These are phyloP conservation scores for Panopea generosa DNA, from an alignment of 2,888 invertebrate genomes.

Conservation along the genomic window DNA sequence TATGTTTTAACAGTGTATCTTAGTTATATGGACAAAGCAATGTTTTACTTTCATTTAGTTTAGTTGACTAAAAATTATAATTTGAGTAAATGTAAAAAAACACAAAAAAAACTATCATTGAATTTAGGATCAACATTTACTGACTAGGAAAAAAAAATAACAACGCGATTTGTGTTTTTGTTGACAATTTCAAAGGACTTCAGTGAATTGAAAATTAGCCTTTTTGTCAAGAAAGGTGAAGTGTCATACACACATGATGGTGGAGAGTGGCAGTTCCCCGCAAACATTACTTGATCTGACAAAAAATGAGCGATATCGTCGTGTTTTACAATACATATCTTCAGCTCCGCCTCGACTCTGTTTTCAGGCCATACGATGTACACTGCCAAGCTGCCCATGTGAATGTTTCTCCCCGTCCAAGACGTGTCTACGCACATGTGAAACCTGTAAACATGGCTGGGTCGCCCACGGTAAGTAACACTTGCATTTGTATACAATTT, in stretches of 20 bases:
- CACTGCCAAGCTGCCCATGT: constrained; percentile 89
- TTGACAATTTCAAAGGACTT: no score
- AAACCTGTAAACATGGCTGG: constrained; percentile 91
- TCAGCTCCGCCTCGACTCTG: constrained; percentile 71
- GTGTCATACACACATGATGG: constrained; percentile 47
- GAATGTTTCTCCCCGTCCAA: constrained; percentile 90
- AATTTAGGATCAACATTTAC: no score
- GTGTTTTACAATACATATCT: constrained; percentile 68
- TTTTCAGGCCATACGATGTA: constrained; percentile 87
- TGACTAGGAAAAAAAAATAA: no score
- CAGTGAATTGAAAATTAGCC: no score
- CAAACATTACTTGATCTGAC: constrained; percentile 63
- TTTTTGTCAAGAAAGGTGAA: no score
- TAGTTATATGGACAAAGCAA: no score
- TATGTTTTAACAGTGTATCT: no score
- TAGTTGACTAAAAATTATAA: no score
- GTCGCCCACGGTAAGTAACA: constrained; percentile 90
- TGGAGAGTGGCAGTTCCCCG: constrained; percentile 44
- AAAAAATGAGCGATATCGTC: constrained; percentile 68
- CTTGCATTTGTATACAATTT: not conserved
- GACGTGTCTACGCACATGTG: constrained; percentile 89
- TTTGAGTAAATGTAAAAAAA: no score
- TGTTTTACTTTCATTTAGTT: no score
- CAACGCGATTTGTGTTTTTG: no score
- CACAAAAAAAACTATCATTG: no score